Conservation (phyloP, 2,888 invertebrate genomes). For the Synanthedon tipuliformis region DNA sequence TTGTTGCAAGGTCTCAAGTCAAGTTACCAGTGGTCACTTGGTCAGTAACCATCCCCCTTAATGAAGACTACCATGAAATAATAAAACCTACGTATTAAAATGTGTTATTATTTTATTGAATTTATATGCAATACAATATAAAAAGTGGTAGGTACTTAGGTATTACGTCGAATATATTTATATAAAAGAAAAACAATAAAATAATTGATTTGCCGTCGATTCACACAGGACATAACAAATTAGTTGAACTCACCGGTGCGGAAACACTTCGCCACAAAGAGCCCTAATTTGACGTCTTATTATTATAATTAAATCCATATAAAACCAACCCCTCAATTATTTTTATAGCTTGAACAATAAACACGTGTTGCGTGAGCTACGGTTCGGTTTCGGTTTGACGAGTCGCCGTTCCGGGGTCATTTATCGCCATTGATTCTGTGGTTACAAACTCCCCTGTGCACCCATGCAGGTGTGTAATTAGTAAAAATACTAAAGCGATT, state of each 20-base stretch:
- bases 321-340: conserved; percentile 57
- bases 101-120: background rate
- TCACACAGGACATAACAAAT: conserved; percentile 58
- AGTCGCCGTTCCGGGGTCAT: conserved; percentile 36
- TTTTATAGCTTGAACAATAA: conserved; percentile 66
- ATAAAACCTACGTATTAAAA: too few relatives aligned
- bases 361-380: conserved; percentile 41
- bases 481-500: too few relatives aligned
- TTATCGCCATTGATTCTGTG: conserved; percentile 68
- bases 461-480: too few relatives aligned
- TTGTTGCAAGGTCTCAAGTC: too few relatives aligned
- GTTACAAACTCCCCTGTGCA: conserved; percentile 15
- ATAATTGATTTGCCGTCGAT: background rate
- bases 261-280: conserved; percentile 37
- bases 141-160: background rate
- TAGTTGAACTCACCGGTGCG: conserved; percentile 49
- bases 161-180: too few relatives aligned
- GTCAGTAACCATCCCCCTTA: too few relatives aligned
- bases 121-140: background rate
- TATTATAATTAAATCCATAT: conserved; percentile 63
- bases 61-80: too few relatives aligned
- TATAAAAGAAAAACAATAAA: background rate
- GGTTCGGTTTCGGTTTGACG: conserved; percentile 41
- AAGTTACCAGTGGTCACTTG: too few relatives aligned
- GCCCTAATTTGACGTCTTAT: conserved; percentile 48